Evolutionary conservation across 2,113 vertebrate species (phyloP).

Genomic region (Pelusios castaneus): DNA sequence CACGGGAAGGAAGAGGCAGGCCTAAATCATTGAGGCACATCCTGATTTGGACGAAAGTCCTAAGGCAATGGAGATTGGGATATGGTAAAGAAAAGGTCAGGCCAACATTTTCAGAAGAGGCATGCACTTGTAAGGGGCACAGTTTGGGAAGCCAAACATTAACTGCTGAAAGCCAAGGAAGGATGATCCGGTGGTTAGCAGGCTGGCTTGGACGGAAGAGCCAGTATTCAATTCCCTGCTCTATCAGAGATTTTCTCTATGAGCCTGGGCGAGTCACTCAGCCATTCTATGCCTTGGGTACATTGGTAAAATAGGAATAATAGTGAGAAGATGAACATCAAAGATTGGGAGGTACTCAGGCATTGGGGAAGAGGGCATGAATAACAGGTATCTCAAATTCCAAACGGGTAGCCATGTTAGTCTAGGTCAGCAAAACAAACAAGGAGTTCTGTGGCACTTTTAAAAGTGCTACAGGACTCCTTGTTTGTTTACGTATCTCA

Average conservation of each 20-base stretch:
- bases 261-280: background rate
- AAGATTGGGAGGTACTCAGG: background rate
- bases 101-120: background rate
- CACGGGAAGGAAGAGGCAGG: background rate
- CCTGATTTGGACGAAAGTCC: background rate
- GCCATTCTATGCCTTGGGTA: background rate
- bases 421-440: no score
- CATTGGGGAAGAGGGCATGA: no score
- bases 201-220: background rate
- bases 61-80: background rate
- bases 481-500: no score
- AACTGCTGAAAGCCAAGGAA: background rate
- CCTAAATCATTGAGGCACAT: background rate
- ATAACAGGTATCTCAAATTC: background rate
- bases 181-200: background rate
- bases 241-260: no score
- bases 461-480: no score
- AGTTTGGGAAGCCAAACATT: background rate
- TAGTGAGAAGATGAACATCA: background rate
- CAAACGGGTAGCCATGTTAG: no score
- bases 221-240: background rate
- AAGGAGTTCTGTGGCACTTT: no score
- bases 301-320: background rate
- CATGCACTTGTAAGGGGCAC: background rate
- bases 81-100: background rate